Evolutionary conservation across 2,797 vertebrate species (phyloP).

Genomic region (Columba guinea): DNA sequence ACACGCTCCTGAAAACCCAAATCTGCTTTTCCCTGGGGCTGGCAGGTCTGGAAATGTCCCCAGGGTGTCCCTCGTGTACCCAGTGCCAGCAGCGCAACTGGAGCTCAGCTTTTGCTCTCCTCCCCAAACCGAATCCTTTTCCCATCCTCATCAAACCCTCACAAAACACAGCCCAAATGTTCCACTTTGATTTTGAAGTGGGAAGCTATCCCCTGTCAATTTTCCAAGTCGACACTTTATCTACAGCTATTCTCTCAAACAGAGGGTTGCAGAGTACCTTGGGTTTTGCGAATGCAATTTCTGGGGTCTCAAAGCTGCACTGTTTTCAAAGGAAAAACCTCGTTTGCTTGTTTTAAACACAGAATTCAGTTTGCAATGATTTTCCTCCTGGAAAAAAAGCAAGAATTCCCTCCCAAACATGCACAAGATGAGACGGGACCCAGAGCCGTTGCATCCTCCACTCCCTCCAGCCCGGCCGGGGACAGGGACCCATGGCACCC

Average conservation of each 20-base stretch:
- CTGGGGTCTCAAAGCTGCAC: neutral
- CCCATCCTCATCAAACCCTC: fast-evolving
- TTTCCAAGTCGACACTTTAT: neutral
- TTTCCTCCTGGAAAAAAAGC: neutral
- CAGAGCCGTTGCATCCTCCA: neutral
- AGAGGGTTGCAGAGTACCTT: neutral
- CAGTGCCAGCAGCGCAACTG: fast-evolving
- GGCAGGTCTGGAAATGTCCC: fast-evolving
- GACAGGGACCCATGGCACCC: neutral
- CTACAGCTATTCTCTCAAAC: neutral
- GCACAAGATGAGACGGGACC: neutral
- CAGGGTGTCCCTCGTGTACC: neutral
- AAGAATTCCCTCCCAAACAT: neutral
- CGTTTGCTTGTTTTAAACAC: neutral
- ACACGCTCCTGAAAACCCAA: neutral
- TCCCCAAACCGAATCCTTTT: neutral
- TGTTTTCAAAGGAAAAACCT: neutral
- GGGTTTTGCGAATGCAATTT: neutral
- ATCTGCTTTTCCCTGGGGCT: neutral
- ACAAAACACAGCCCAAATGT: neutral
- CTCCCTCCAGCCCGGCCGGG: neutral
- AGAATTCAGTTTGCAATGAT: neutral
- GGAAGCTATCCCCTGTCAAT: neutral
- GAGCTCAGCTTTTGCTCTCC: neutral
- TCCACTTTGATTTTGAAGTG: neutral